Evolutionary conservation across 2,888 invertebrate species (phyloP).

Genomic region (Xestia sexstrigata): DNA sequence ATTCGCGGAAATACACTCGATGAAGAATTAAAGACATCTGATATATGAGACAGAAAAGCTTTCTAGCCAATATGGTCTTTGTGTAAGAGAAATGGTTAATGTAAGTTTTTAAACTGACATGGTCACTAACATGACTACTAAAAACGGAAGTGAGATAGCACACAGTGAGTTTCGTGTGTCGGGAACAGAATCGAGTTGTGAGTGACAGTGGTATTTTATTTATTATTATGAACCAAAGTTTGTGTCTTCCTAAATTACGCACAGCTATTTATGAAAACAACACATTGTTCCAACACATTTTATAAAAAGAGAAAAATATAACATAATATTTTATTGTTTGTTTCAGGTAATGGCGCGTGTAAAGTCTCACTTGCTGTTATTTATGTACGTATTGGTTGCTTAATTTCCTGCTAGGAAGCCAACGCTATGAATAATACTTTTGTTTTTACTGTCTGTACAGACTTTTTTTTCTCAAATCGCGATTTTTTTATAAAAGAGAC

Average conservation of each 20-base stretch:
- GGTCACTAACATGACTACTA: too few species aligned
- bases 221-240: not conserved
- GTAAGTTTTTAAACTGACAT: too few species aligned
- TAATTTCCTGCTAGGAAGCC: conserved; percentile 76
- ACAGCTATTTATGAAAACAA: not conserved
- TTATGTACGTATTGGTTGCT: conserved; percentile 79
- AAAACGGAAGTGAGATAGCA: too few species aligned
- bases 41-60: conserved; percentile 46
- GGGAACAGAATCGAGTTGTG: too few species aligned
- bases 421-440: conserved; percentile 62
- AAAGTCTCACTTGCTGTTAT: conserved; percentile 76
- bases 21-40: conserved; percentile 33
- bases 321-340: conserved; percentile 78
- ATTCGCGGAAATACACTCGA: conserved; percentile 54
- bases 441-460: conserved; percentile 51
- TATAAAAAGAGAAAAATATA: conserved; percentile 53
- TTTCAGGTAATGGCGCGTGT: conserved; percentile 86
- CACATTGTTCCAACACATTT: conserved; percentile 19
- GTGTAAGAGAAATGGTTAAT: conserved; percentile 4
- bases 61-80: conserved; percentile 23
- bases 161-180: too few species aligned
- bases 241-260: not conserved
- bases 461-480: not conserved
- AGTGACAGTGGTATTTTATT: too few species aligned
- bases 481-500: not conserved